A percentile compares a stretch with the other conserved stretches of the same genome.
These are phyloP conservation scores for Brachionus koreanus DNA, from an alignment of 1,140 invertebrate genomes.

Conservation along the genomic window DNA sequence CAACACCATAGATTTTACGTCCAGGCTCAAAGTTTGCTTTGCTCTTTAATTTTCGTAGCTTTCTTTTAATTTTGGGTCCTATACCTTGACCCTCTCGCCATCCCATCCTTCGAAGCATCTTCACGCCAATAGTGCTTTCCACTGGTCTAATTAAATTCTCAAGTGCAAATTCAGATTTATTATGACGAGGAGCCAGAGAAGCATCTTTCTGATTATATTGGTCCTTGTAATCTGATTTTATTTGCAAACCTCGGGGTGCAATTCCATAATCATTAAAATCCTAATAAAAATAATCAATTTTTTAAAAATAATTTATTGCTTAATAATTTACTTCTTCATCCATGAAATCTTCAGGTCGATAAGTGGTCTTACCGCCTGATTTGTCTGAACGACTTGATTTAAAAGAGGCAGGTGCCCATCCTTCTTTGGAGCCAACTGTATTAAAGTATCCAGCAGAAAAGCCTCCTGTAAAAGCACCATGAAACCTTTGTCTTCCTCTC, in stretches of 20 bases:
- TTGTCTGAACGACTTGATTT: slow-evolving; percentile 78
- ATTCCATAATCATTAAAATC: slow-evolving; percentile 91
- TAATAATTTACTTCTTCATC: slow-evolving; percentile 71
- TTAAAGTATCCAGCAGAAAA: slow-evolving; percentile 98
- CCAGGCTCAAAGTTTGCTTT: slow-evolving; percentile 11
- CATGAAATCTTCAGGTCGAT: slow-evolving; percentile 82
- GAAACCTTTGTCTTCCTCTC: slow-evolving; percentile 72
- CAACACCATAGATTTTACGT: slow-evolving; percentile 20
- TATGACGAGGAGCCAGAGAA: background rate
- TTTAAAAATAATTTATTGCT: slow-evolving; percentile 31
- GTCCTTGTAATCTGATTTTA: slow-evolving; percentile 43
- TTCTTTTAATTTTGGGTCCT: slow-evolving; percentile 66
- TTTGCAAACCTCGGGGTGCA: slow-evolving; percentile 72
- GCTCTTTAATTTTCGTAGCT: slow-evolving; percentile 48
- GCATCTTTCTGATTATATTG: slow-evolving; percentile 15
- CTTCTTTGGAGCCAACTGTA: slow-evolving; percentile 88
- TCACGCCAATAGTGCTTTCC: slow-evolving; percentile 69
- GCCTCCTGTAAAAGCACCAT: slow-evolving; percentile 97
- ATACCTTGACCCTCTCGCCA: slow-evolving; percentile 86
- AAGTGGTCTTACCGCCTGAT: slow-evolving; percentile 46
- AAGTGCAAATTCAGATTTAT: background rate
- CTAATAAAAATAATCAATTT: slow-evolving; percentile 52
- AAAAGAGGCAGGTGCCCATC: slow-evolving; percentile 85
- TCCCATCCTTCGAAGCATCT: slow-evolving; percentile 72
- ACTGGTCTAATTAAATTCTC: slow-evolving; percentile 8